Conservation (phyloP, 2,797 vertebrate genomes). For the Menidia menidia region DNA sequence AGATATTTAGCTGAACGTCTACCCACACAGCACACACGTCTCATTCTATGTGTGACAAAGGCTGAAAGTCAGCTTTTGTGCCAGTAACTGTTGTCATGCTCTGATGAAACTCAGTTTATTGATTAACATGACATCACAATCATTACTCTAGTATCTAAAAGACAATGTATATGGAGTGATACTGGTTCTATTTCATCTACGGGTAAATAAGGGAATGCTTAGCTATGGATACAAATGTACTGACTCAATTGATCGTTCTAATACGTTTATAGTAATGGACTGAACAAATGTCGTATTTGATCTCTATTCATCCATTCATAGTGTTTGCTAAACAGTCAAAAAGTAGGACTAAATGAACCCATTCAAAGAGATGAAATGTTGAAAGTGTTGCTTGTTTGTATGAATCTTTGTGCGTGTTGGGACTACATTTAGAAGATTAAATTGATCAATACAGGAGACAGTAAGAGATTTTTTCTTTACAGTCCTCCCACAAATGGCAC, state of each 20-base stretch:
- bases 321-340: not conserved
- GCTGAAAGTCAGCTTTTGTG: too few species aligned
- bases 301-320: slow-evolving; percentile 1
- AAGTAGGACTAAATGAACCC: not conserved
- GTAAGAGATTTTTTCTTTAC: slow-evolving; percentile 22
- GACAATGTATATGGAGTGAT: too few species aligned
- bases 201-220: too few species aligned
- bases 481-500: slow-evolving; percentile 61
- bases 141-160: too few species aligned
- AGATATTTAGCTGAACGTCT: too few species aligned
- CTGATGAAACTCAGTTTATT: too few species aligned
- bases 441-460: not conserved
- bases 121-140: too few species aligned
- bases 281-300: slow-evolving; percentile 4
- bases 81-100: too few species aligned
- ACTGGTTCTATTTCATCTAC: too few species aligned
- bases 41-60: too few species aligned
- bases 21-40: too few species aligned
- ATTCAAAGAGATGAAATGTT: not conserved
- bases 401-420: slow-evolving; percentile 9
- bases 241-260: not conserved
- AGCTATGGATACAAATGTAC: too few species aligned
- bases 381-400: not conserved
- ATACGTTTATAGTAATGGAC: slow-evolving; percentile 2
- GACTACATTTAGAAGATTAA: not conserved